These are phyloP conservation scores for Candoia aspera DNA, from an alignment of 2,113 vertebrate genomes.

Conservation along the genomic window DNA sequence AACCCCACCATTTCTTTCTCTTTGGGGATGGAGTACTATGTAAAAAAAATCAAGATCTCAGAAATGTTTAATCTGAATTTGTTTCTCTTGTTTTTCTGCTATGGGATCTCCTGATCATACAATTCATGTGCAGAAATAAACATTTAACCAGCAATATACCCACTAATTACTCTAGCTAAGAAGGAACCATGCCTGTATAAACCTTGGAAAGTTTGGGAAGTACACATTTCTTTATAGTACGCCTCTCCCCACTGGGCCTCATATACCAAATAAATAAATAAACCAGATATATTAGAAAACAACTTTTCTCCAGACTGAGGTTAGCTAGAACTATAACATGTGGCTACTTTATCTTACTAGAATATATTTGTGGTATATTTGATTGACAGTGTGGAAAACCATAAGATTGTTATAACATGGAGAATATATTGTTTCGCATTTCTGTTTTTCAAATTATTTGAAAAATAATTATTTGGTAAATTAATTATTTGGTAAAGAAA, in stretches of 20 bases:
- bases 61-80: not conserved
- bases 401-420: not conserved
- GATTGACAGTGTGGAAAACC: not conserved
- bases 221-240: not conserved
- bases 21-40: not conserved
- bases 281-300: not conserved
- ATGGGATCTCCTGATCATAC: not conserved
- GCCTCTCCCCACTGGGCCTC: not conserved
- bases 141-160: no score
- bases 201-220: not conserved
- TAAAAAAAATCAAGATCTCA: not conserved
- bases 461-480: no score
- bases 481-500: not conserved
- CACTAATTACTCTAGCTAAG: not conserved
- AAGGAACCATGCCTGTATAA: no score
- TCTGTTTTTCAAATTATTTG: not conserved
- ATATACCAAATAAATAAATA: not conserved
- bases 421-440: not conserved
- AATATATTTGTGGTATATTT: not conserved
- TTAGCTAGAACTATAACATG: not conserved
- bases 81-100: not conserved
- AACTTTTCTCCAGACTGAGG: not conserved
- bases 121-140: not conserved
- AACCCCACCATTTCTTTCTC: not conserved
- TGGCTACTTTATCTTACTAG: not conserved